Evolutionary conservation across 2,797 vertebrate species (phyloP).

Genomic region (Rhinoraja longicauda): DNA sequence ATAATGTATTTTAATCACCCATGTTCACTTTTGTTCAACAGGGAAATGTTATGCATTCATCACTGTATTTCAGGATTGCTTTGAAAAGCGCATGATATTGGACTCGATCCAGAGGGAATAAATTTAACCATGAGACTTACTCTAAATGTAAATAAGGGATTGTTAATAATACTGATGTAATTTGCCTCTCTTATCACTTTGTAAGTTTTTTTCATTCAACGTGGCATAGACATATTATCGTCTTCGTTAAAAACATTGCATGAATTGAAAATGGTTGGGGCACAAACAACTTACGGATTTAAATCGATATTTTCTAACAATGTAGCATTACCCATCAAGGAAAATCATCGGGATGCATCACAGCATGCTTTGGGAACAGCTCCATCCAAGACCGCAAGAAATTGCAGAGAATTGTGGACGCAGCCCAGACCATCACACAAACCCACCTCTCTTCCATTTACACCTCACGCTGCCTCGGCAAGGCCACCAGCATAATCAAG

Average conservation of each 20-base stretch:
- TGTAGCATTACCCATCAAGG: background rate
- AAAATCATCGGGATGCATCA: background rate
- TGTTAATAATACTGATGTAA: background rate
- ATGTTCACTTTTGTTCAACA: background rate
- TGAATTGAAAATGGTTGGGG: background rate
- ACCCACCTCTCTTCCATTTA: too few relatives aligned
- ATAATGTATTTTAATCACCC: conserved; percentile 14
- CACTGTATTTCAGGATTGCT: background rate
- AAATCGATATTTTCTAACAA: background rate
- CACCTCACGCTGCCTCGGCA: too few relatives aligned
- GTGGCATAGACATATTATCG: background rate
- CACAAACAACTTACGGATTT: background rate
- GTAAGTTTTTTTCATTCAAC: background rate
- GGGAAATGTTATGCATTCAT: background rate
- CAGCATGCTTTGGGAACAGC: too few relatives aligned
- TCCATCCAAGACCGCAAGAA: too few relatives aligned
- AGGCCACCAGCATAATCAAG: too few relatives aligned
- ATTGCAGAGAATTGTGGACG: too few relatives aligned
- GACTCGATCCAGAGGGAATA: background rate
- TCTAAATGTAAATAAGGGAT: conserved; percentile 28
- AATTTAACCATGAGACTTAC: background rate
- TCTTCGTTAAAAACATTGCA: background rate
- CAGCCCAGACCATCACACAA: too few relatives aligned
- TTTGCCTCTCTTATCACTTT: background rate
- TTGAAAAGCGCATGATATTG: background rate